Evolutionary conservation across 2,797 vertebrate genomes (phyloP), one percentile per base, ranked within the genome.

Genomic region (Enteromius thamalakanensis): DNA sequence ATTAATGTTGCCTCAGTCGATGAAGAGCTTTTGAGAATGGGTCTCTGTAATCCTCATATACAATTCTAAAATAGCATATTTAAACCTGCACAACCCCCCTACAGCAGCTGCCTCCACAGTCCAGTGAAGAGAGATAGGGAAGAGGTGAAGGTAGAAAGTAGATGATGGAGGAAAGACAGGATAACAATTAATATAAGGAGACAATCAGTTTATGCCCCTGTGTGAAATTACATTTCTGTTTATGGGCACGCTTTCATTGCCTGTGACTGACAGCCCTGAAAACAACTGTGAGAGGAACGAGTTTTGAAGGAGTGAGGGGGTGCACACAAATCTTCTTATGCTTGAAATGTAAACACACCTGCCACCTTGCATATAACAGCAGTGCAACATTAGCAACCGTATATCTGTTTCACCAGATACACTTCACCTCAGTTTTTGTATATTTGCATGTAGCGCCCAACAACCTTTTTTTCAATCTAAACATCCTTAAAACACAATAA

Each of bases 151-250:
- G 53, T 60, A n/a, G 34, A 83, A 80, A 45, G 29, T 75, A 75
- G 64, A 82, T 21, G 65, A 78, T 45, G 53, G 37, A 79, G 9
- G 83, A 76, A 67, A 82, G 47, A 80, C 42, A 45, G 47, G 23
- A 37, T 34, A 68, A 74, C 58, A 40, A 23, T 71, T 84, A 74
- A 88, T 80, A 71, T n/a, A 70, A 82, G 71, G 40, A 82, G 80
- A 80, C 78, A 80, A 80, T 86, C 83, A 68, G 68, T 82, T 70
- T 60, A 17, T 68, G n/a, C 7, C n/a, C 32, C 29, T 79, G 82
- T 86, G 84, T 84, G 77, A 88, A 84, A 86, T 86, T 77, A 60
- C 42, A 88, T 85, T 83, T 84, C 19, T 88, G 82, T 86, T 79
- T 58, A 74, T 77, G 51, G 69, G 68, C 75, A 34, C 21, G 51